A percentile compares a stretch with the other conserved stretches of the same genome.
These are phyloP conservation scores for Latrodectus elegans DNA, from an alignment of 2,888 invertebrate genomes.

Conservation along the genomic window DNA sequence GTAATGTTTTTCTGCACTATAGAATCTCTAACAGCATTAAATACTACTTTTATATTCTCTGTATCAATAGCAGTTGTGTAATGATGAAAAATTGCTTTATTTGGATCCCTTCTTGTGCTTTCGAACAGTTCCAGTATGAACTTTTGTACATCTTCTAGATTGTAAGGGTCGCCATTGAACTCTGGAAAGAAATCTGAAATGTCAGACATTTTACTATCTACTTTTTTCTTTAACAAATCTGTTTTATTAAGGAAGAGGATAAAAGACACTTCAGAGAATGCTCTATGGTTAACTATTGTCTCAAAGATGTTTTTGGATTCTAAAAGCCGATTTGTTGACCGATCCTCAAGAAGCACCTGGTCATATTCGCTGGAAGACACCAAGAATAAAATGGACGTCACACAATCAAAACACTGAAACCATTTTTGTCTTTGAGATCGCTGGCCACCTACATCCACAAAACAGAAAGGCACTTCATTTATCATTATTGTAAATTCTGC, in stretches of 20 bases:
- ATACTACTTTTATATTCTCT: constrained; percentile 97
- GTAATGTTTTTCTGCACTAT: constrained; percentile 96
- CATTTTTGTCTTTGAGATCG: constrained; percentile 98
- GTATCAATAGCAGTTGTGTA: constrained; percentile 99
- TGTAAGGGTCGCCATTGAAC: constrained; percentile 76
- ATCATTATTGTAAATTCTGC: constrained; percentile 83
- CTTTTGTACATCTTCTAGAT: constrained; percentile 88
- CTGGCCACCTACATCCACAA: constrained; percentile 98
- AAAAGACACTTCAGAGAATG: constrained; percentile 94
- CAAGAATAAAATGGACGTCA: constrained; percentile 96
- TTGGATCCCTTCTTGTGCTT: constrained; percentile 85
- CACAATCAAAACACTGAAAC: constrained; percentile 98
- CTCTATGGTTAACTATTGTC: constrained; percentile 97
- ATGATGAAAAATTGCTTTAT: constrained; percentile 93
- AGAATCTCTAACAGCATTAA: constrained; percentile 97
- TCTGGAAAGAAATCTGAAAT: constrained; percentile 75
- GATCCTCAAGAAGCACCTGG: constrained; percentile 79
- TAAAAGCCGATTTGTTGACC: constrained; percentile 94
- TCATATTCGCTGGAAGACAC: constrained; percentile 98
- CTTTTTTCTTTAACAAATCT: constrained; percentile 92
- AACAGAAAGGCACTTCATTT: constrained; percentile 94
- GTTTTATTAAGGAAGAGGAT: constrained; percentile 99
- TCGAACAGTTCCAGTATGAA: constrained; percentile 90
- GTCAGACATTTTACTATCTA: constrained; percentile 78
- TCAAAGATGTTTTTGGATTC: constrained; percentile 98